A percentile compares a stretch with the other conserved stretches of the same genome.
These are phyloP conservation scores for Umimayanthus kanabou DNA, from an alignment of 92 coral and sea anemone species.

Conservation along the genomic window DNA sequence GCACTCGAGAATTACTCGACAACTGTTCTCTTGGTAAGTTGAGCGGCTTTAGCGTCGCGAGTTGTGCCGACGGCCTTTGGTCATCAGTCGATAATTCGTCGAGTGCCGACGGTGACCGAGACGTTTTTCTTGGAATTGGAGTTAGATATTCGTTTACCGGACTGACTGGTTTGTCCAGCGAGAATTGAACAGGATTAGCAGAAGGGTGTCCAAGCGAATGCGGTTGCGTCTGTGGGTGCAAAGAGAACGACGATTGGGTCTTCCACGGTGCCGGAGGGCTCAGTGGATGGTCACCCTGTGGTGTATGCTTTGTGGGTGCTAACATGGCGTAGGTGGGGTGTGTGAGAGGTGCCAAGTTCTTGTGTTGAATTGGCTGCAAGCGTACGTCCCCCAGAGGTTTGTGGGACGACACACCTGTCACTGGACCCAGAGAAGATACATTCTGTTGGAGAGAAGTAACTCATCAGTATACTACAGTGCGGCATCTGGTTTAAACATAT, in stretches of 20 bases:
- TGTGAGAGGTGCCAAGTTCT: slow-evolving; percentile 65
- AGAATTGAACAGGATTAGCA: slow-evolving; percentile 47
- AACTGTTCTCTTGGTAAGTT: slow-evolving; percentile 58
- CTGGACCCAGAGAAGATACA: slow-evolving; percentile 61
- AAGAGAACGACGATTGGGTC: slow-evolving; percentile 52
- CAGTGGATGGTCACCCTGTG: slow-evolving; percentile 64
- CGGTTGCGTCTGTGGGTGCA: slow-evolving; percentile 63
- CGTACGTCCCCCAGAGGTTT: slow-evolving; percentile 85
- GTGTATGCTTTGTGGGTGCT: slow-evolving; percentile 62
- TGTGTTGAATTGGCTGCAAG: slow-evolving; percentile 84
- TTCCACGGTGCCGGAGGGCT: slow-evolving; percentile 66
- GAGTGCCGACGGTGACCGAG: slow-evolving; percentile 80
- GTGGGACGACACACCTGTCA: slow-evolving; percentile 54
- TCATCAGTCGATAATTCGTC: slow-evolving; percentile 68
- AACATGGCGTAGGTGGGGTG: slow-evolving; percentile 62
- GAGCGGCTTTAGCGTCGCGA: slow-evolving; percentile 64
- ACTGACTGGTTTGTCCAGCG: slow-evolving; percentile 76
- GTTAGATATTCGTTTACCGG: slow-evolving; percentile 74
- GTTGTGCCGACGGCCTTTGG: slow-evolving; percentile 52
- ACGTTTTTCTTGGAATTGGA: slow-evolving; percentile 75
- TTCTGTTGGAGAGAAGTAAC: slow-evolving; percentile 44
- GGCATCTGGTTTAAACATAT: neutral
- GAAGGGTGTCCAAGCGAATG: slow-evolving; percentile 68
- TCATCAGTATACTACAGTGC: neutral
- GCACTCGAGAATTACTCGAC: slow-evolving; percentile 57